A percentile compares a stretch with the other conserved stretches of the same genome.
Evolutionary conservation across 1,140 invertebrate genomes (phyloP).

Genomic region (Papilio polytes): DNA sequence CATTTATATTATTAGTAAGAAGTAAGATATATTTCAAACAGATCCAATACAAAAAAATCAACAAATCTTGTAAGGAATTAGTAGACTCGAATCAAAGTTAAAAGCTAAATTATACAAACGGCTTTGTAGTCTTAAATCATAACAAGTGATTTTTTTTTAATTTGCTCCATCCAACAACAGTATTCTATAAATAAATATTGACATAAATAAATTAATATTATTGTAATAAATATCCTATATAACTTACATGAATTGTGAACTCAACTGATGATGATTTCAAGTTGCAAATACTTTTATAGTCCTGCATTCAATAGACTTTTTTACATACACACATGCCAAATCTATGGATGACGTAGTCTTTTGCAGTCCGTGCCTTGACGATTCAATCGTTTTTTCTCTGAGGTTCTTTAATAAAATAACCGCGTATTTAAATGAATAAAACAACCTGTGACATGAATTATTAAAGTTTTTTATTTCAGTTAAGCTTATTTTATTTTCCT

Average conservation of each 20-base stretch:
- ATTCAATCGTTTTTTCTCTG: background rate
- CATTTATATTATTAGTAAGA: too few relatives aligned
- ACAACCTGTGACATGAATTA: background rate
- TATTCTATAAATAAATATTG: background rate
- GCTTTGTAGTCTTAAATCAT: background rate
- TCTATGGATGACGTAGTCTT: background rate
- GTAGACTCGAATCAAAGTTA: background rate
- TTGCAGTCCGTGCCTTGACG: conserved; percentile 6
- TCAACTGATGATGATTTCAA: background rate
- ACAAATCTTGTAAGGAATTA: background rate
- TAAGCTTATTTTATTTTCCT: background rate
- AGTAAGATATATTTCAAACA: too few relatives aligned
- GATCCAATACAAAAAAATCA: background rate
- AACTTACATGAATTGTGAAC: conserved; percentile 7
- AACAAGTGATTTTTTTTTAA: too few relatives aligned
- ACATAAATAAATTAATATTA: background rate
- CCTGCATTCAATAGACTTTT: background rate
- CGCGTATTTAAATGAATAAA: conserved; percentile 17
- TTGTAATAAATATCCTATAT: background rate
- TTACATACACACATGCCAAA: background rate
- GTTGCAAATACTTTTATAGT: conserved; percentile 1
- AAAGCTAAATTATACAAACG: background rate
- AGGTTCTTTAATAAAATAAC: background rate
- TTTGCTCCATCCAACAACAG: too few relatives aligned
- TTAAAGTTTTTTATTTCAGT: background rate